Conservation (phyloP, 2,888 invertebrate species). For the Watsonalla cultraria region DNA sequence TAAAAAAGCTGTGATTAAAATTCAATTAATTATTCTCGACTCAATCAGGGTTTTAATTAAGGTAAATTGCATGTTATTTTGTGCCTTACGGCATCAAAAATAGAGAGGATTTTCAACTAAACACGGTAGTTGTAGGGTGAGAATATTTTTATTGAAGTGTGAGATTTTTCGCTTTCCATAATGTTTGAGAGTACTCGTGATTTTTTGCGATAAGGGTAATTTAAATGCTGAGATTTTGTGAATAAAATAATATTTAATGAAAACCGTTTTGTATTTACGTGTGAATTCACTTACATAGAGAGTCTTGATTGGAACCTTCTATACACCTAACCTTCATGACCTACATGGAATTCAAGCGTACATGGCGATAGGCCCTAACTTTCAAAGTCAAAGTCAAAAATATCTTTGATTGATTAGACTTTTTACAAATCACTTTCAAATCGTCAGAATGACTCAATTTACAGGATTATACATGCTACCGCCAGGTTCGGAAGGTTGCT, state of each 20-base stretch:
- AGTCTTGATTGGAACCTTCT: too few relatives aligned
- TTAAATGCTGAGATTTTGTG: slow-evolving; percentile 7
- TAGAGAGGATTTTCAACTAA: not conserved
- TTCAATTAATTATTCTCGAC: slow-evolving; percentile 1
- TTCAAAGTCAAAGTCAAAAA: too few relatives aligned
- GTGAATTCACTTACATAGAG: too few relatives aligned
- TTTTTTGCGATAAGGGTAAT: slow-evolving; percentile 2
- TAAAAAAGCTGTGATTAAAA: not conserved
- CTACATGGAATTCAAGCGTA: too few relatives aligned
- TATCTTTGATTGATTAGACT: too few relatives aligned
- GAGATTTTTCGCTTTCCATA: slow-evolving; percentile 4
- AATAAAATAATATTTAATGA: not conserved
- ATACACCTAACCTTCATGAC: too few relatives aligned
- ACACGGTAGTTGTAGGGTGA: not conserved
- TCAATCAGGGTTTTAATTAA: not conserved
- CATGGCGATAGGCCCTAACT: too few relatives aligned
- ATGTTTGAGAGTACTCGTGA: not conserved
- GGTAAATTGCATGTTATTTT: not conserved
- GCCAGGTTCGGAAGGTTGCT: too few relatives aligned
- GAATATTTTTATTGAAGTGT: slow-evolving; percentile 4
- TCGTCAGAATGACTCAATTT: too few relatives aligned
- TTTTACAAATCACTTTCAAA: too few relatives aligned
- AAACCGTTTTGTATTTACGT: too few relatives aligned
- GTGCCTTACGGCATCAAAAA: not conserved
- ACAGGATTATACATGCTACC: too few relatives aligned